Conservation (phyloP, 2,797 vertebrate species). For the Tenualosa thibaudeaui region DNA sequence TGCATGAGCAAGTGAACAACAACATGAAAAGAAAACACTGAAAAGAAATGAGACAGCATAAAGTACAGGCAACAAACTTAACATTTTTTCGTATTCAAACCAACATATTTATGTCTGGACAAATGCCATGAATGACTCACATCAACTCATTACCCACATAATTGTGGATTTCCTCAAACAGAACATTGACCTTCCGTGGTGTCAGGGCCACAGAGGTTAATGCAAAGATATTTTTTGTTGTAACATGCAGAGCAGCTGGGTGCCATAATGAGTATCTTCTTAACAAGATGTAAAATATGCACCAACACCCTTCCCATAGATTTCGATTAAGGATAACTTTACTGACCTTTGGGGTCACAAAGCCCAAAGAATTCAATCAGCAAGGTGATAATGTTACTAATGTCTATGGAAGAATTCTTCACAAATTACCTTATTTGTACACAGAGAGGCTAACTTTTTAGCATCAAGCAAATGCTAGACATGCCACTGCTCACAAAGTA, state of each 20-base stretch:
- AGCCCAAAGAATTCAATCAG: neutral
- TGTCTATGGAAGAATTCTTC: neutral
- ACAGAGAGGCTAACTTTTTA: neutral
- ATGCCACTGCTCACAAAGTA: neutral
- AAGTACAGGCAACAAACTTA: neutral
- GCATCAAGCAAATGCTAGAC: neutral
- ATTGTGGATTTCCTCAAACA: neutral
- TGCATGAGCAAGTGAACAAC: neutral
- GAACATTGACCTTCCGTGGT: neutral
- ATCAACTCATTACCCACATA: neutral
- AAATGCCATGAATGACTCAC: neutral
- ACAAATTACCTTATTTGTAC: neutral
- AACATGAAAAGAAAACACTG: neutral
- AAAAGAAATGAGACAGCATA: neutral
- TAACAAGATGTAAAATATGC: neutral
- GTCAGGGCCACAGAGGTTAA: neutral
- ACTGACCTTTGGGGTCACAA: neutral
- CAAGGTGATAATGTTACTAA: conserved; percentile 26
- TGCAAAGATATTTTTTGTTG: neutral
- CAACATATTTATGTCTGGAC: neutral
- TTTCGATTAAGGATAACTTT: neutral
- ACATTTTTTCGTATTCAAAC: too few relatives aligned
- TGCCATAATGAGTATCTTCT: neutral
- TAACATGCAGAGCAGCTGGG: neutral
- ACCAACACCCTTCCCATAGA: neutral